Evolutionary conservation across 2,797 vertebrate genomes (phyloP).

Genomic region (Smutsia gigantea): DNA sequence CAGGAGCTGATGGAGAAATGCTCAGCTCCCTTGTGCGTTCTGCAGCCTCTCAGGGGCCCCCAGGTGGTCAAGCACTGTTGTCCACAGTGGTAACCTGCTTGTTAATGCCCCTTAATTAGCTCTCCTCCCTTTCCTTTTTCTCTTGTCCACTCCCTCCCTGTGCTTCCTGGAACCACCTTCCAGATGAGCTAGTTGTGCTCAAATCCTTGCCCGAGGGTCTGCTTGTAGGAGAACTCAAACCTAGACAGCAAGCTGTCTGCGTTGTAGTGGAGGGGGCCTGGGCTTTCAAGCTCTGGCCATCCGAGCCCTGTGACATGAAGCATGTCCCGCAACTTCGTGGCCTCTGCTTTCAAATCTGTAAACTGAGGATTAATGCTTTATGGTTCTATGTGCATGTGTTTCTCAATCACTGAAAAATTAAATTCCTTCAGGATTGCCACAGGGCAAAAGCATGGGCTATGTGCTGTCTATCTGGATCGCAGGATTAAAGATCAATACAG

Average conservation of each 20-base stretch:
- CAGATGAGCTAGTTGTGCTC: background rate
- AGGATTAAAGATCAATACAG: constrained; percentile 2
- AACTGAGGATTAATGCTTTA: background rate
- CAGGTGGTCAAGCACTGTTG: fast-evolving
- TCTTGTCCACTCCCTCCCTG: fast-evolving
- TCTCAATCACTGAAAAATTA: background rate
- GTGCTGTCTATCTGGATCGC: background rate
- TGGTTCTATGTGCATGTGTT: background rate
- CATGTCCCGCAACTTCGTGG: background rate
- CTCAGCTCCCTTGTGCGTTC: background rate
- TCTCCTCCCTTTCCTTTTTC: background rate
- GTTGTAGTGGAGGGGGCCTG: fast-evolving
- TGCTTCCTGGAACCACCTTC: background rate
- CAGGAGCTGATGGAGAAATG: too few species aligned
- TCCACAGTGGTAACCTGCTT: background rate
- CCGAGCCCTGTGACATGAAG: fast-evolving
- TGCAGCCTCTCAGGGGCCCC: background rate
- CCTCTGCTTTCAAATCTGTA: background rate
- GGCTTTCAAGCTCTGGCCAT: background rate
- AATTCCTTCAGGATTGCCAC: background rate
- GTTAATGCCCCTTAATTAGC: too few species aligned
- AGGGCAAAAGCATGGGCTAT: background rate
- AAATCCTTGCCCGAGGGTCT: background rate
- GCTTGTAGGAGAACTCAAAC: background rate
- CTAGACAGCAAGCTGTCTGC: background rate